Base-by-base conservation (phyloP, 2,113 vertebrate species). In the Eulemur macaco region DNA sequence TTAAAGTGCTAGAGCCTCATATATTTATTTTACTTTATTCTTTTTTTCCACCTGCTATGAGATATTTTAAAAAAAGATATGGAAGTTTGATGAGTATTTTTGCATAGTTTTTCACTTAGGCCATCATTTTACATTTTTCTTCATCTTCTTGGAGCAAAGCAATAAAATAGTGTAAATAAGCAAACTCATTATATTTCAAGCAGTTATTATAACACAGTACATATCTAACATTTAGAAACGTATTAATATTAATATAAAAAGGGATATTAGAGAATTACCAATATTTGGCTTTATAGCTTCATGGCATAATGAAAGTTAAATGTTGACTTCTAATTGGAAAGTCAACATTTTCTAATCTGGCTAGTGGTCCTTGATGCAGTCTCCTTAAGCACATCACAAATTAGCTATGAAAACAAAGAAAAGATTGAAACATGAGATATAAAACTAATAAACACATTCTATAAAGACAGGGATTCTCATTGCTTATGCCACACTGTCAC, bases 111-210 rank as follows among this genome's bases (percentile, higher is more conserved):
- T 83, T 10, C 29, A 88, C 73, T 39, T 71, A 58, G 76, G 25
- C 15, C 45, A 63, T 84, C 1, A 3, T 80, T 93, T 91, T 42
- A 82, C 9, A 45, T 39, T 93, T 91, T 88, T 56, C 11, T 86
- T 74, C 12, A 60, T 89, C 54, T 73, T 56, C 91, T 96, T 74
- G 10, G 17, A 88, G 29, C 63, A 85, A 87, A 93, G 25, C 21
- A 80, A 68, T 58, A 94, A 89, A 54, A 86, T 90, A 56, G 8
- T 69, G 8, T 42, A 86, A 89, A 92, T 58, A 92, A 91, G 11
- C 11, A 56, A 91, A 42, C 27, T 15, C 17, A 54, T 60, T 74
- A 74, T 76, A 81, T 71, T 92, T 92, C 31, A 81, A 66, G 63
- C 37, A 94, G 20, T 63, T 86, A 56, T 17, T 34, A 34, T 78